These are phyloP conservation scores for Megalops cyprinoides DNA, from an alignment of 2,797 vertebrate genomes.

Conservation along the genomic window DNA sequence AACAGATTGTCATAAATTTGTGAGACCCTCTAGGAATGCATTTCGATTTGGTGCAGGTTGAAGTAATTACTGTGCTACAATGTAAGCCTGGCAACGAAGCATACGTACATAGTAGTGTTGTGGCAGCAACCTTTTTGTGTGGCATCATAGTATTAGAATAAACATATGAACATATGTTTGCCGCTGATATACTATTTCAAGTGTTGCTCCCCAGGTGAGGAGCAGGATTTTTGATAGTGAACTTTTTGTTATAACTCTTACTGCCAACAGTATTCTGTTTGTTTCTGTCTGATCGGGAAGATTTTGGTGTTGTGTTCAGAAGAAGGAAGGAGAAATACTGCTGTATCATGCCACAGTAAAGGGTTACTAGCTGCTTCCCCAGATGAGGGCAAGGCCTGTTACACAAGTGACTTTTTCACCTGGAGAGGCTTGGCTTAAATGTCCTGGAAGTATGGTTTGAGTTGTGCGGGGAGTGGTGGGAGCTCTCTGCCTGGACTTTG, in stretches of 20 bases:
- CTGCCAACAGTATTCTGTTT: no score
- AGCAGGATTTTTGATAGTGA: no score
- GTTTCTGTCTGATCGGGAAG: no score
- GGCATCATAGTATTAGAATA: background rate
- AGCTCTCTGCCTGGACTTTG: constrained; percentile 40
- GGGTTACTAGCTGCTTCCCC: constrained; percentile 32
- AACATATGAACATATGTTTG: no score
- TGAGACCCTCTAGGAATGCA: constrained; percentile 42
- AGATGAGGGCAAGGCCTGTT: constrained; percentile 37
- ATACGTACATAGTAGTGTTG: background rate
- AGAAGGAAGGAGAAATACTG: no score
- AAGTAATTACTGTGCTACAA: constrained; percentile 55
- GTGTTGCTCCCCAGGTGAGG: background rate
- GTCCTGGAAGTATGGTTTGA: constrained; percentile 25
- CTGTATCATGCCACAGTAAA: no score
- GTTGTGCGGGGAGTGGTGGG: constrained; percentile 43
- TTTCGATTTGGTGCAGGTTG: constrained; percentile 48
- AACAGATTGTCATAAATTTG: constrained; percentile 24
- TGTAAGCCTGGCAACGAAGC: constrained; percentile 51
- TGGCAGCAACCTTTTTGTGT: background rate
- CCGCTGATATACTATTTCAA: background rate
- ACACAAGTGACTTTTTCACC: constrained; percentile 34
- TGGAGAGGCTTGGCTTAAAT: constrained; percentile 44
- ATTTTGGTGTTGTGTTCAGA: no score
- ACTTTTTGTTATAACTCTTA: no score